Evolutionary conservation across 2,113 vertebrate genomes (phyloP), one percentile per base, ranked within the genome.

Genomic region (Rhodinocichla rosea): DNA sequence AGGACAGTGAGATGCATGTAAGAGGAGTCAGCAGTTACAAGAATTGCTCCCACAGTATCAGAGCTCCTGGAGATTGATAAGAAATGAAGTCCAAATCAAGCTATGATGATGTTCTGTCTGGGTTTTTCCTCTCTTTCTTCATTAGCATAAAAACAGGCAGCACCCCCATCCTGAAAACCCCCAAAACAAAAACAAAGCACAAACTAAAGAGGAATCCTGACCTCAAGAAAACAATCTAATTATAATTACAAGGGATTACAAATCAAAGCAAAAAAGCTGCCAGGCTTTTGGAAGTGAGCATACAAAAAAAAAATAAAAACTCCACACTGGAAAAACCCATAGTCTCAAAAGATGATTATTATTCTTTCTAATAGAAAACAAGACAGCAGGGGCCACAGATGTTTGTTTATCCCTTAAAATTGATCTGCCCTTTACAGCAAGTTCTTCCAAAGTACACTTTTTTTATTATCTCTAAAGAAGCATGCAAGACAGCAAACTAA

Each of bases 361-460:
- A 74, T 88, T 92, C 83, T 94, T 95, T 40, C 44, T 89, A 92
- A 91, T 35, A 94, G 74, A 94, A 96, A 97, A 94, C 39, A 93
- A 96, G 95, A 94, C 96, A 92, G 45, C 50, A 83, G 89, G 92
- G 94, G 97, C 83, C 80, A 80, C 84, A 95, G 93, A 53, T 93
- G 77, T 98, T 97, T 97, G 81, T 96, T 96, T 96, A 95, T 84
- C 88, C 55, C 57, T 84, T 85, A 87, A 95, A 97, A 98, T 97
- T 96, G 85, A 89, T 97, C 95, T 78, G 96, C 79, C 93, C 92
- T 97, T 97, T 94, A 86, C 47, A 0, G 4, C 32, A 86, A 95
- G 87, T 90, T 93, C 86, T 94, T 92, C 83, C 59, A 95, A 95
- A 80, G 88, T 95, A 94, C 5, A 64, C n/a, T 52, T 90, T 55